phyloP scores from a whole-genome alignment of 2,113 vertebrate genomes.

The Gadus chalcogrammus region DNA sequence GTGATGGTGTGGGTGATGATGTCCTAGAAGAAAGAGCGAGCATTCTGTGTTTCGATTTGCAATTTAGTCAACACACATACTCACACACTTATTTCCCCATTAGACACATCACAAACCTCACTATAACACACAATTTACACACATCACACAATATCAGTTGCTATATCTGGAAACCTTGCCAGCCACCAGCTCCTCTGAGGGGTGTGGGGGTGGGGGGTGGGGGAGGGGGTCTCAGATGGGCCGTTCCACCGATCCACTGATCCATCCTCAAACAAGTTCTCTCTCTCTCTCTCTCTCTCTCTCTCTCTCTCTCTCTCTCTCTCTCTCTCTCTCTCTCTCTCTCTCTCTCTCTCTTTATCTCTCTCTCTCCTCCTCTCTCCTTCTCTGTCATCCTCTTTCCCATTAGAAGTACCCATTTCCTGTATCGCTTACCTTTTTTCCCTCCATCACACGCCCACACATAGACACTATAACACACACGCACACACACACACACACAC shows the following conservation, averaged over 20 bases:
- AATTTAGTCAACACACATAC: conserved; percentile 2
- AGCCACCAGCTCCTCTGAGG: neutral
- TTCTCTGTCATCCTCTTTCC: neutral
- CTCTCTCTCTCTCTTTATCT: neutral
- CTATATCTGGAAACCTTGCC: neutral
- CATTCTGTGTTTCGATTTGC: no score
- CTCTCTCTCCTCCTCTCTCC: conserved; percentile 3
- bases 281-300: no score
- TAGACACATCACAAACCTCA: neutral
- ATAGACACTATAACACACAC: neutral
- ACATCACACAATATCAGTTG: neutral
- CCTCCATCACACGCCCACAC: neutral
- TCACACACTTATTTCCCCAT: neutral
- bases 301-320: neutral
- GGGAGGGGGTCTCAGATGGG: neutral
- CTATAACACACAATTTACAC: neutral
- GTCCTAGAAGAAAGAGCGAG: no score
- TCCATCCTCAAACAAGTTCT: neutral
- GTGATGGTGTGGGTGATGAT: no score
- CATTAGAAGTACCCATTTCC: neutral
- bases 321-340: neutral
- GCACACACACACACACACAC: neutral
- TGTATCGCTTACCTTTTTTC: neutral
- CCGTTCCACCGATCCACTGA: neutral
- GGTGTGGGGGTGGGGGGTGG: neutral